A percentile compares a stretch with the other conserved stretches of the same genome.
phyloP scores from a whole-genome alignment of 2,113 vertebrate species.

The Ibidorhyncha struthersii region DNA sequence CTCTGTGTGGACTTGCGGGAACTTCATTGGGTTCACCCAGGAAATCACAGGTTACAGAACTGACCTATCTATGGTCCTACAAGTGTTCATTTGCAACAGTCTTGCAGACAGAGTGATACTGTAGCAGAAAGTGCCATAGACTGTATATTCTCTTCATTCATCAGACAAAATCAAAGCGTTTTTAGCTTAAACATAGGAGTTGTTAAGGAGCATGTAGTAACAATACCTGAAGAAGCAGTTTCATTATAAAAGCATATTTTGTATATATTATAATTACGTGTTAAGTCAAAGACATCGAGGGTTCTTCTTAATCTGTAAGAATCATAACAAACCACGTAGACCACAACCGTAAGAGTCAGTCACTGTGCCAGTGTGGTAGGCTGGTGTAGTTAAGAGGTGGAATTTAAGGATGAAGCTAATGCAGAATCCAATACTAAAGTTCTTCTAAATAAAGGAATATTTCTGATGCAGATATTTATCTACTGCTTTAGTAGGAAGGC shows the following conservation, averaged over 20 bases:
- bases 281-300: background rate
- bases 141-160: background rate
- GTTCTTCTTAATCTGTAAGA: background rate
- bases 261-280: background rate
- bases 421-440: background rate
- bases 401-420: background rate
- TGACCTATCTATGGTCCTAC: background rate
- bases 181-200: background rate
- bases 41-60: background rate
- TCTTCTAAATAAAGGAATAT: background rate
- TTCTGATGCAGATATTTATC: background rate
- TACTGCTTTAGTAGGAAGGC: background rate
- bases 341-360: background rate
- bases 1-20: background rate
- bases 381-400: background rate
- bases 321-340: background rate
- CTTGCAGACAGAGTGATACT: background rate
- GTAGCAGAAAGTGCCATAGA: background rate
- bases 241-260: background rate
- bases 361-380: background rate
- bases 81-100: background rate
- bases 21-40: background rate
- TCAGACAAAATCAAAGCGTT: background rate
- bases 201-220: background rate
- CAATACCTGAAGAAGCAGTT: background rate